A percentile compares a stretch with the other conserved stretches of the same genome.
Evolutionary conservation across 1,140 invertebrate genomes (phyloP).

Genomic region (Solenopsis fugax): DNA sequence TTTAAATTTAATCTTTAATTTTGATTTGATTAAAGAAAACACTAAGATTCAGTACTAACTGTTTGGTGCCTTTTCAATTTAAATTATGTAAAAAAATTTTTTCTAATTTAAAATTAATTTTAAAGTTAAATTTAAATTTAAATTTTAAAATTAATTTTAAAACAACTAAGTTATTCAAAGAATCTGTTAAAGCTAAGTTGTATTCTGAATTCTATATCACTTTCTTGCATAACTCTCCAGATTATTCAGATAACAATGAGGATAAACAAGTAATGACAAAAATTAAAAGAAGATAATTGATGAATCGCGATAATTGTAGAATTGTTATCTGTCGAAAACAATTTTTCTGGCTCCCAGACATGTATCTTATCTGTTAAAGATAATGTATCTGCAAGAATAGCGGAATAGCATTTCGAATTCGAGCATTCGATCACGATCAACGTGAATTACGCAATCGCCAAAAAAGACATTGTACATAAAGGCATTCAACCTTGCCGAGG

Average conservation of each 20-base stretch:
- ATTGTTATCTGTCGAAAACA: conserved; percentile 33
- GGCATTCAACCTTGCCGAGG: conserved; percentile 10
- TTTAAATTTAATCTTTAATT: too few species aligned
- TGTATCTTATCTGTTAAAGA: neutral
- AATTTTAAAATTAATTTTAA: neutral
- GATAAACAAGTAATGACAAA: conserved; percentile 8
- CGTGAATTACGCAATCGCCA: conserved; percentile 19
- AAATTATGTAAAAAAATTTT: too few species aligned
- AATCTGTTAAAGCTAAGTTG: neutral
- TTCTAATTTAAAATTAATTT: too few species aligned
- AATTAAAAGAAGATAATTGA: neutral
- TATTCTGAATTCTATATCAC: neutral
- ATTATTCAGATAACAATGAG: neutral
- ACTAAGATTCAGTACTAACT: too few species aligned
- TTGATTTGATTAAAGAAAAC: too few species aligned
- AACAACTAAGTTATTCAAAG: neutral
- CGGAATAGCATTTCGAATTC: neutral
- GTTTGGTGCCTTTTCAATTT: too few species aligned
- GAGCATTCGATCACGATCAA: conserved; percentile 23
- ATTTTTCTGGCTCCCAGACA: neutral
- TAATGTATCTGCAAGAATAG: neutral
- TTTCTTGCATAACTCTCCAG: neutral
- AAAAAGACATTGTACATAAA: neutral
- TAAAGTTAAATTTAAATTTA: neutral
- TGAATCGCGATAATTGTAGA: conserved; percentile 2